Base-by-base conservation (phyloP, 2,113 vertebrate genomes). In the Tylochromis polylepis region DNA sequence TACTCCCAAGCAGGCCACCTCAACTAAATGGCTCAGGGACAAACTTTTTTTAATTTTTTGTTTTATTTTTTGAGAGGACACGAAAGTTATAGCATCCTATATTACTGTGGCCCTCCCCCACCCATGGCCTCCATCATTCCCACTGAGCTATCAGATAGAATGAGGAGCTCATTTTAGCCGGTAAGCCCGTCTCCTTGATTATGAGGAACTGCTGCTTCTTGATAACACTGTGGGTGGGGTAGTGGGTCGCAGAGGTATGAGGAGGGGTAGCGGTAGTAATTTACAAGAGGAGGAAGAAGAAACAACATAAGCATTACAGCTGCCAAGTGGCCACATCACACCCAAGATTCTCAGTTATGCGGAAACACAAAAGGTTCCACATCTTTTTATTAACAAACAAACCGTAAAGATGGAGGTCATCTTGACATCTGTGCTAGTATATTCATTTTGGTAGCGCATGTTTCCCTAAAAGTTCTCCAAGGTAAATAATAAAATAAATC, bases 111-210 rank as follows among this genome's bases (percentile, higher is more conserved):
- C 38, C 65, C 67, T 18, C 55, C 27, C 43, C 70, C 31, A 60
- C 56, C 41, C 57, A 22, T 22, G 4, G 24, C 8, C 53, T 34
- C 16, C 55, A 8, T 79, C 59, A 75, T 70, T 83, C 56, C 60
- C 6, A 6, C 36, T 38, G 27, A 80, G 57, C 70, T 58, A 77
- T 86, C 88, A 84, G 75, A 90, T 57, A 31, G 22, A 89, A 82
- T 4, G 49, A 86, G 49, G 51, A 8, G 46, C 88, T 93, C 88
- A 88, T 91, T 94, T 95, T 86, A 94, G 84, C 90, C 80, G 15
- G 82, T 77, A 41, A 92, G 84, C 70, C 34, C 55, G 34, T 82
- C 90, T 87, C 81, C 79, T 93, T 92, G 86, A 92, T 93, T 88
- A 87, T 8, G 57, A 87, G 81, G 46, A 93, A 16, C 79, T 22